Base-by-base conservation (phyloP, 2,113 vertebrate genomes). In the Girardinichthys multiradiatus region DNA sequence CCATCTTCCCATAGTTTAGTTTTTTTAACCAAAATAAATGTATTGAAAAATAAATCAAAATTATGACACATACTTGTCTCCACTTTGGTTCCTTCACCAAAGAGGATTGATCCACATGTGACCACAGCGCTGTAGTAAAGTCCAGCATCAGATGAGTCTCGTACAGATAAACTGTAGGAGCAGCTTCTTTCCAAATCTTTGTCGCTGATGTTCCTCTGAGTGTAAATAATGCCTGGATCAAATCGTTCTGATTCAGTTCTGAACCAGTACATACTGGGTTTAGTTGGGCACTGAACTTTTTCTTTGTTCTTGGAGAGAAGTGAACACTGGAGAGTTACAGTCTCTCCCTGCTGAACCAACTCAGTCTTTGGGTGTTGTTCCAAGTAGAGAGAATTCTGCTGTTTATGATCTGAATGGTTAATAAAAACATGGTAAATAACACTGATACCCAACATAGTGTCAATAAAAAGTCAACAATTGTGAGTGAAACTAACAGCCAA, bases 91-190 rank as follows among this genome's bases (percentile, higher is more conserved):
- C 85, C 86, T 10, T 70, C 62, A 57, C 82, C 84, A 64, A 88
- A 81, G 24, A 86, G 24, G 51, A 89, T 74, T 33, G 57, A 37
- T 75, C 86, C 86, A 79, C 86, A 90, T 42, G 57, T 35, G 48
- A 19, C 76, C 51, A 87, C 76, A 60, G 87, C 87, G 68, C 88
- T 87, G 70, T 85, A 85, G 65, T 86, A 89, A 35, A 71, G 80
- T 9, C 71, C 87, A 61, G 66, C 37, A 59, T 90, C 80, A n/a
- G 57, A 71, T 15, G 63, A 27, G 60, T 74, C 67, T 74, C 83
- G 30, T 45, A 26, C 70, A 62, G 78, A 76, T 37, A 89, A 74
- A 15, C 14, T 80, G 71, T 26, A 85, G 33, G 63, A 39, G 70
- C 86, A 90, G 13, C 63, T 75, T 60, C 42, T 74, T 48, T 57